Conservation (phyloP, 2,888 invertebrate genomes). For the Blera fallax region DNA sequence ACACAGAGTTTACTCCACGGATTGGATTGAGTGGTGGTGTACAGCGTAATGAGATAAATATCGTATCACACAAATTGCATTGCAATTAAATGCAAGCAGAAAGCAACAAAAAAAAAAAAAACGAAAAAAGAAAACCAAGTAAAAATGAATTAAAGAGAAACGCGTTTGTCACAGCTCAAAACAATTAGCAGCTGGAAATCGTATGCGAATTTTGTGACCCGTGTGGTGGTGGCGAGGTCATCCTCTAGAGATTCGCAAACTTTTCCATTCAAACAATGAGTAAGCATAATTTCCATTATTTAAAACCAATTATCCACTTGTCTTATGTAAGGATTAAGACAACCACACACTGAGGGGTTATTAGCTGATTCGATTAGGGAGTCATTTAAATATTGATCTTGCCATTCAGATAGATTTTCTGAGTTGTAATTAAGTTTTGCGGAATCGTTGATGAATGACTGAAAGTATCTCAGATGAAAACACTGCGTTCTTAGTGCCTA, state of each 20-base stretch:
- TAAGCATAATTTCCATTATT: neutral
- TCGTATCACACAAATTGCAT: slow-evolving; percentile 44
- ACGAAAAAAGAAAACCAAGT: neutral
- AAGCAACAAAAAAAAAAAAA: neutral
- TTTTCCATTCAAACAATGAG: neutral
- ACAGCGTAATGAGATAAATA: slow-evolving; percentile 29
- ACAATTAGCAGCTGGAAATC: slow-evolving; percentile 10
- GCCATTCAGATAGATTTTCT: no score
- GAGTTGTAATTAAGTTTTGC: no score
- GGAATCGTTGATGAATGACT: no score
- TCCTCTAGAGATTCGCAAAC: slow-evolving; percentile 6
- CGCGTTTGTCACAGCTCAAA: slow-evolving; percentile 25
- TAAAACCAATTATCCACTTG: neutral
- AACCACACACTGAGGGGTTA: neutral
- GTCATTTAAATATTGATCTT: neutral
- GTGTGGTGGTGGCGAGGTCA: neutral
- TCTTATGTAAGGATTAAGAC: neutral
- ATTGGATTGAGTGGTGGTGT: neutral
- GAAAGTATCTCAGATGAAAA: no score
- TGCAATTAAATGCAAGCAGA: slow-evolving; percentile 35
- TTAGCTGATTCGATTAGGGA: neutral
- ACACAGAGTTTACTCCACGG: neutral
- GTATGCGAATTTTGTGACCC: slow-evolving; percentile 25
- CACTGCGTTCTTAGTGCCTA: no score
- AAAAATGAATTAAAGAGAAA: slow-evolving; percentile 16